Evolutionary conservation across 2,888 invertebrate species (phyloP).

Genomic region (Copidosoma aretas): DNA sequence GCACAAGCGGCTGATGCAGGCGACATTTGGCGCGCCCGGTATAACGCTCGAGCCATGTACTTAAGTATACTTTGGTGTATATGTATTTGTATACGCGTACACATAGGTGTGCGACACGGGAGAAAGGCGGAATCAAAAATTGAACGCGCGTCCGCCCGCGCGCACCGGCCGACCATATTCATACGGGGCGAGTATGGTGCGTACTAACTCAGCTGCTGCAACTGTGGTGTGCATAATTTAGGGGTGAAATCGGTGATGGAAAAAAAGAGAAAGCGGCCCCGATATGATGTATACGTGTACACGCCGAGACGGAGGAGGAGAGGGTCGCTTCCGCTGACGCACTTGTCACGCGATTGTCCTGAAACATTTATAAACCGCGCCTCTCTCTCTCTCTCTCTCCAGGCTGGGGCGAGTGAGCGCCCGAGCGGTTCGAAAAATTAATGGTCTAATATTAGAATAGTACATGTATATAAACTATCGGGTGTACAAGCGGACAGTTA

Average conservation of each 20-base stretch:
- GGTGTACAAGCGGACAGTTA: too few relatives aligned
- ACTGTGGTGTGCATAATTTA: slow-evolving; percentile 26
- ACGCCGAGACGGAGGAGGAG: background rate
- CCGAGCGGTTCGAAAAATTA: too few relatives aligned
- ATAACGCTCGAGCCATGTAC: too few relatives aligned
- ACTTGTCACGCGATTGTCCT: slow-evolving; percentile 59
- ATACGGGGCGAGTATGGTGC: too few relatives aligned
- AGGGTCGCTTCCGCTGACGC: slow-evolving; percentile 38
- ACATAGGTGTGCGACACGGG: background rate
- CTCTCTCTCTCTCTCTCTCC: slow-evolving; percentile 5
- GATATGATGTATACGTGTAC: slow-evolving; percentile 21
- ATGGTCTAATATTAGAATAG: too few relatives aligned
- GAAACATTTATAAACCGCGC: slow-evolving; percentile 52
- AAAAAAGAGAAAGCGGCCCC: background rate
- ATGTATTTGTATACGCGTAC: too few relatives aligned
- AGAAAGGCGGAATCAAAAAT: slow-evolving; percentile 3
- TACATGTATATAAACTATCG: too few relatives aligned
- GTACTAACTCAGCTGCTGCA: too few relatives aligned
- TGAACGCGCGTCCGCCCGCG: background rate
- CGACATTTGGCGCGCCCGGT: too few relatives aligned
- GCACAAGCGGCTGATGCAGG: too few relatives aligned
- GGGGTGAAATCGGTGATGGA: slow-evolving; percentile 17
- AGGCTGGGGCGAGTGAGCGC: too few relatives aligned
- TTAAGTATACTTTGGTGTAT: too few relatives aligned
- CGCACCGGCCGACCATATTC: background rate